Conservation (phyloP, 2,113 vertebrate genomes). For the Lepus europaeus region DNA sequence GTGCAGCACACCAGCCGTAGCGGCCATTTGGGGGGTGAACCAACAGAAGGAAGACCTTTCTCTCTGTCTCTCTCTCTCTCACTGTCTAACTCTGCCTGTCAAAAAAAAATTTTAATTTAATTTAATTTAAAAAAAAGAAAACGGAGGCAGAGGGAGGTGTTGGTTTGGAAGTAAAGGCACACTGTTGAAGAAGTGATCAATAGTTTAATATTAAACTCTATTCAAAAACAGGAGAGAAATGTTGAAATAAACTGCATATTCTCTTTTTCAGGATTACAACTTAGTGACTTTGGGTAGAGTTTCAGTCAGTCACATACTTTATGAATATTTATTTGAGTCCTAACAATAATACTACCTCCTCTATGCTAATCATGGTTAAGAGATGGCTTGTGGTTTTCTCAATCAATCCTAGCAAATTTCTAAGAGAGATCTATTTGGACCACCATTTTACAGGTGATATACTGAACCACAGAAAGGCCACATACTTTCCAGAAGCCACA, state of each 20-base stretch:
- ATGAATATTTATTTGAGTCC: neutral
- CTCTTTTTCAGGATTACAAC: neutral
- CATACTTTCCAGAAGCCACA: neutral
- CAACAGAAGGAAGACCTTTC: no score
- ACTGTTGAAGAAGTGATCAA: neutral
- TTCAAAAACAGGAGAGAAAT: neutral
- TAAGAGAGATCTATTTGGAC: neutral
- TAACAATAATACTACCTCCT: neutral
- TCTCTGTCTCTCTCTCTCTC: no score
- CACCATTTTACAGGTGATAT: neutral
- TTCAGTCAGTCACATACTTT: neutral
- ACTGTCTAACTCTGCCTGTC: no score
- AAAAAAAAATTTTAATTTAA: no score
- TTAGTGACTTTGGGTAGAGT: neutral
- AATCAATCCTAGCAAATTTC: neutral
- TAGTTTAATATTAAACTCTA: neutral
- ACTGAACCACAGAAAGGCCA: neutral
- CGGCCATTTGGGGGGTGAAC: no score
- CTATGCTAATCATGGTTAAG: neutral
- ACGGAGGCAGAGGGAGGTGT: neutral
- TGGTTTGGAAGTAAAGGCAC: neutral
- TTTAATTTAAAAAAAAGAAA: neutral
- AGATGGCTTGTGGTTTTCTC: neutral
- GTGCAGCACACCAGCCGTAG: no score
- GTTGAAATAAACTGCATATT: neutral